Base-by-base conservation (phyloP, 2,888 invertebrate species). In the Netelia inedita region DNA sequence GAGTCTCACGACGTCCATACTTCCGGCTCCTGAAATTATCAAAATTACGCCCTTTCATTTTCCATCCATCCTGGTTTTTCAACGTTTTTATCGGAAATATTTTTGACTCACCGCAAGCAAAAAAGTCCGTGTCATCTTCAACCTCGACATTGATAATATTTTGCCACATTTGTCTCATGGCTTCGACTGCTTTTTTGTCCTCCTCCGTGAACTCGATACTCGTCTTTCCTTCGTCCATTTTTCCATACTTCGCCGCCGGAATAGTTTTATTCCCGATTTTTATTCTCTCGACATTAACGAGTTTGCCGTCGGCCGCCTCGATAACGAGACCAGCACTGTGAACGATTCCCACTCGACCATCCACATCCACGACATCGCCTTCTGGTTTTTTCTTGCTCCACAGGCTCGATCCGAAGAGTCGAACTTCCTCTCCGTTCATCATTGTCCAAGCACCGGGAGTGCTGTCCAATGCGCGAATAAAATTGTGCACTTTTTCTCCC, bases 1-100 rank as follows among this genome's bases (percentile, higher is more conserved):
- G 72, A 99, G 93, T 89, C 98, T 95, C 0, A 99, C 98, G 1
- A 99, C 98, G 93, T 99, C 99, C 98, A 99, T 99, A 8, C 99
- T 99, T 0, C 98, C 98, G n/a, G 98, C 99, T 11, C 93, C 93
- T 93, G 83, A 0, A 46, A 50, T 50, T 23, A 19, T 11, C 28
- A 53, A 53, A 53, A 53, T 53, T n/a, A 53, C 2, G 14, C 2
- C 5, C 5, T 53, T n/a, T n/a, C 53, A 5, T 28, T 28, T 28
- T 53, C 14, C 53, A 53, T n/a, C 6, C 53, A 1, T 50, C 14
- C n/a, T 1, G 14, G 8, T 16, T n/a, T 19, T 55, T 1, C 19
- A 19, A 55, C 5, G 0, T 16, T 1, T 19, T 68, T 1, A 43
- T 46, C 2, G 50, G 1, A 55, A 9, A 23, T 16, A 35, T 10